Conservation (phyloP, 2,113 vertebrate genomes). For the Lynx canadensis region DNA sequence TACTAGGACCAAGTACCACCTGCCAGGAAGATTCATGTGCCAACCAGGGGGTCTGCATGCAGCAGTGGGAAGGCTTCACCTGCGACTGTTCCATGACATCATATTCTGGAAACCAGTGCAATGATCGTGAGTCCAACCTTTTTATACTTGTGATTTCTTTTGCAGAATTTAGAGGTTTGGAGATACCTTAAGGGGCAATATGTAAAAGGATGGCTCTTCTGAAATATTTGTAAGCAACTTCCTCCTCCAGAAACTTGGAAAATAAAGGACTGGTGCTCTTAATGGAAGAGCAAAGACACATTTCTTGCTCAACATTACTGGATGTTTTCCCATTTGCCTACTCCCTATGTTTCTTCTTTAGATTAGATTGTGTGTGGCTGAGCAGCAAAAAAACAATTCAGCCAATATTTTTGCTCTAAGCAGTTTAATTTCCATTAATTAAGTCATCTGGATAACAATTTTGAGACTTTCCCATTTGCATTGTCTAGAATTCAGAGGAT, state of each 20-base stretch:
- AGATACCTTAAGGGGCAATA: background rate
- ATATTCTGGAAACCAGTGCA: slow-evolving; percentile 96
- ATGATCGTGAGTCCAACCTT: slow-evolving; percentile 94
- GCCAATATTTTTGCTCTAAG: background rate
- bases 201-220: background rate
- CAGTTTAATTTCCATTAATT: background rate
- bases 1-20: slow-evolving; percentile 94
- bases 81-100: slow-evolving; percentile 99
- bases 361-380: background rate
- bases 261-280: background rate
- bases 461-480: background rate
- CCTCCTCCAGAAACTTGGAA: slow-evolving; percentile 14
- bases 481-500: background rate
- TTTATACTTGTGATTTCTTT: background rate
- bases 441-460: background rate
- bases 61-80: slow-evolving; percentile 98
- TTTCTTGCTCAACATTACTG: background rate
- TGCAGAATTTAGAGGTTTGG: background rate
- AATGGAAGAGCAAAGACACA: background rate
- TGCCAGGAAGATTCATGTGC: slow-evolving; percentile 98
- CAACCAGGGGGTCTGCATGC: slow-evolving; percentile 98
- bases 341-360: background rate
- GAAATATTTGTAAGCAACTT: background rate
- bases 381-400: background rate
- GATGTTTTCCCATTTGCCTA: background rate